Conservation (phyloP, 1,140 invertebrate genomes). For the Bombus consobrinus region DNA sequence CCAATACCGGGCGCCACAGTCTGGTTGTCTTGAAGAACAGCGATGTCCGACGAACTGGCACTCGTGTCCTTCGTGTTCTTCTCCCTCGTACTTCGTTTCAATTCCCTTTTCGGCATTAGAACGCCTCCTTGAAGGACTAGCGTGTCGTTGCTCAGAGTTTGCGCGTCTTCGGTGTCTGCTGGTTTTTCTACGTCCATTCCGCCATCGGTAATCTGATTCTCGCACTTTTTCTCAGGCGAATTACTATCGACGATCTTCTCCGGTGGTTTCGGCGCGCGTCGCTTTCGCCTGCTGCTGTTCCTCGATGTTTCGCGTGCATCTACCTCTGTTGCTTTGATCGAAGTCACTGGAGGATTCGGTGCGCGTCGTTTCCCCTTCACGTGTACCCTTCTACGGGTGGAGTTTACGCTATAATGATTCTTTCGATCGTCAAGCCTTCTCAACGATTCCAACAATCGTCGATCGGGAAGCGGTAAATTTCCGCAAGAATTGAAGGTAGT, state of each 20-base stretch:
- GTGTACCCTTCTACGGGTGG: slow-evolving; percentile 82
- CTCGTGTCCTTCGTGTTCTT: slow-evolving; percentile 12
- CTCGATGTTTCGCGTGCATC: slow-evolving; percentile 61
- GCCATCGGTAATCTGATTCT: slow-evolving; percentile 36
- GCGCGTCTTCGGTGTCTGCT: slow-evolving; percentile 31
- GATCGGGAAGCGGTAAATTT: slow-evolving; percentile 78
- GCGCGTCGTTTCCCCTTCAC: slow-evolving; percentile 90
- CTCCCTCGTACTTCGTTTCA: slow-evolving; percentile 24
- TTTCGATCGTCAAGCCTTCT: slow-evolving; percentile 76
- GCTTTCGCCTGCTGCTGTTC: slow-evolving; percentile 82
- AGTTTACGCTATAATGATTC: slow-evolving; percentile 84
- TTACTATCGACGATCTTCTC: slow-evolving; percentile 39
- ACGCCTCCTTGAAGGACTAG: slow-evolving; percentile 76
- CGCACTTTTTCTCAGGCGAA: slow-evolving; percentile 21
- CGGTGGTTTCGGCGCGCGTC: slow-evolving; percentile 86
- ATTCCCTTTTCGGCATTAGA: slow-evolving; percentile 71
- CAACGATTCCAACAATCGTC: slow-evolving; percentile 63
- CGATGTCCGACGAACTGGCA: background rate
- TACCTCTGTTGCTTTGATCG: slow-evolving; percentile 60
- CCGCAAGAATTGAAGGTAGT: slow-evolving; percentile 83
- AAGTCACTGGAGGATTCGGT: slow-evolving; percentile 85
- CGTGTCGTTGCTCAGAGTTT: slow-evolving; percentile 78
- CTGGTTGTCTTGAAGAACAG: slow-evolving; percentile 24
- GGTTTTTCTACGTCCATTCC: slow-evolving; percentile 64
- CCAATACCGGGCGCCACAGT: slow-evolving; percentile 45